A percentile compares a stretch with the other conserved stretches of the same genome.
Conservation (phyloP, 1,140 invertebrate species). For the Caenorhabditis elegans region DNA sequence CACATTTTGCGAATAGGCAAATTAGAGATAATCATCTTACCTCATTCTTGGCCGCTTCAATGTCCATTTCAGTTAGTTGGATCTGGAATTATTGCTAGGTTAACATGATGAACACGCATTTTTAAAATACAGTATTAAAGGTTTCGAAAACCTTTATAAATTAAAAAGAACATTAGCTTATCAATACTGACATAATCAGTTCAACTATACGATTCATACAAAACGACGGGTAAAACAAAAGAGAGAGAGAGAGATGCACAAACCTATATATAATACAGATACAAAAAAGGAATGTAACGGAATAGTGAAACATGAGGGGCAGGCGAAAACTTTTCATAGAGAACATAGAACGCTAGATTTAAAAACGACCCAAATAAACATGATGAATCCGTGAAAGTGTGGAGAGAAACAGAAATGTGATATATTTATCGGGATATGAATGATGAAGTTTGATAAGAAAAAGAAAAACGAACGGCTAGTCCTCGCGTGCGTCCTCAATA, state of each 20-base stretch:
- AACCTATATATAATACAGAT: neutral
- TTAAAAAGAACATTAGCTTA: no score
- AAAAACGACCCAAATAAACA: slow-evolving; percentile 16
- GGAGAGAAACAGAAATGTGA: neutral
- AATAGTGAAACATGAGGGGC: no score
- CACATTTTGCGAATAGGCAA: no score
- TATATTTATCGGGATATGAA: neutral
- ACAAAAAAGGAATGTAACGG: neutral
- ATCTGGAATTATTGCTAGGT: no score
- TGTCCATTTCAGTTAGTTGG: neutral
- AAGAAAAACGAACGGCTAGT: neutral
- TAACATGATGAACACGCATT: no score
- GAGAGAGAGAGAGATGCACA: neutral
- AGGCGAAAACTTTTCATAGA: neutral
- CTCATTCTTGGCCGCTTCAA: neutral
- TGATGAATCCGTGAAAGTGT: slow-evolving; percentile 1
- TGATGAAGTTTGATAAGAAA: no score
- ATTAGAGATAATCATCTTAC: neutral
- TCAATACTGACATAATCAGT: no score
- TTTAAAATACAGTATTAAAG: neutral
- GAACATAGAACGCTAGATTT: neutral
- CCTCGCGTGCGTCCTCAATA: slow-evolving; percentile 89
- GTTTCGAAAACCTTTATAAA: no score
- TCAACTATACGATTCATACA: slow-evolving; percentile 22
- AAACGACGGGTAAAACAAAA: neutral